Evolutionary conservation across 2,113 vertebrate genomes (phyloP).

Genomic region (Callorhinus ursinus): DNA sequence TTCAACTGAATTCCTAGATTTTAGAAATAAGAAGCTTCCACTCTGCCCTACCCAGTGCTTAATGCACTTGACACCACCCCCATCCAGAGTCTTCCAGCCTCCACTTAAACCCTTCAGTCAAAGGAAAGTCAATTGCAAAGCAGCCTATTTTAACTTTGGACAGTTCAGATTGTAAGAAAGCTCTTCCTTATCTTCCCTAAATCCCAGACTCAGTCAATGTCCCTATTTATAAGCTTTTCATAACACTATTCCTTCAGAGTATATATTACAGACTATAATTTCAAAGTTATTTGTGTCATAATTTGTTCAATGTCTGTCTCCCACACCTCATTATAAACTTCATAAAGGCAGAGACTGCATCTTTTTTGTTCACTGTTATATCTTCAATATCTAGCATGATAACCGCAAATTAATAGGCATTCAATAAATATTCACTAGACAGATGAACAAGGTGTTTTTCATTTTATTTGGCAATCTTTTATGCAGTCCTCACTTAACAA

Average conservation of each 20-base stretch:
- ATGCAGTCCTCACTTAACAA: constrained; percentile 12
- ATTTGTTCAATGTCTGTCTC: background rate
- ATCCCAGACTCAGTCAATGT: background rate
- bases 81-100: background rate
- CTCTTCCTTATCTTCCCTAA: background rate
- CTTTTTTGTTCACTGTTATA: background rate
- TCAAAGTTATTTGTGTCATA: constrained; percentile 20
- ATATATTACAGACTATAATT: constrained; percentile 4
- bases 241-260: background rate
- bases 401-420: background rate
- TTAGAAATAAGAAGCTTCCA: background rate
- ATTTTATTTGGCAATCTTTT: constrained; percentile 46
- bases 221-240: background rate
- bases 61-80: background rate
- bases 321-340: background rate
- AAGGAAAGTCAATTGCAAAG: background rate
- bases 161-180: background rate
- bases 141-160: background rate
- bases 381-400: background rate
- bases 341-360: background rate
- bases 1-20: background rate
- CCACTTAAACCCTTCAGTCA: background rate
- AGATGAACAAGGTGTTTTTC: constrained; percentile 6
- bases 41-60: background rate
- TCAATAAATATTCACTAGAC: background rate